Percentiles rank a stretch among this genome's conserved stretches.
phyloP scores from a whole-genome alignment of 2,113 vertebrate genomes.

The Coreoperca whiteheadi region DNA sequence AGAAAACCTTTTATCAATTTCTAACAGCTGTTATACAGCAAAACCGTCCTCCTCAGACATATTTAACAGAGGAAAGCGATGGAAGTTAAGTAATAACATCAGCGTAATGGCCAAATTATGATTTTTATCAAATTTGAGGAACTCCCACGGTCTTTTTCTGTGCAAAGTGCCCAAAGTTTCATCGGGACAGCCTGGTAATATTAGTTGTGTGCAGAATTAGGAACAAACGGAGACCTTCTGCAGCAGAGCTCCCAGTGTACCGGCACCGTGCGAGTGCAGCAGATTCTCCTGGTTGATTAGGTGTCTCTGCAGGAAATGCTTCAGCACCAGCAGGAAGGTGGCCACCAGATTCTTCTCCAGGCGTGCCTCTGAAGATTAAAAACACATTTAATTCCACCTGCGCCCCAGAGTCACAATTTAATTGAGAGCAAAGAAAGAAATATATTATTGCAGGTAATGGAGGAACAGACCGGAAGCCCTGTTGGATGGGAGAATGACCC shows the following conservation, averaged over 20 bases:
- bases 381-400: background rate
- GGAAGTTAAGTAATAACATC: background rate
- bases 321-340: constrained; percentile 94
- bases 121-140: background rate
- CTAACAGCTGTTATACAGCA: background rate
- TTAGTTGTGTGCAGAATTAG: background rate
- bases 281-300: constrained; percentile 95
- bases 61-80: background rate
- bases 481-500: constrained; percentile 90
- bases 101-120: background rate
- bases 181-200: background rate
- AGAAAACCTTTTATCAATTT: background rate
- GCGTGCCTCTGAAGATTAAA: constrained; percentile 88
- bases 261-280: constrained; percentile 90
- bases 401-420: background rate
- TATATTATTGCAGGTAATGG: background rate
- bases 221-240: constrained; percentile 87
- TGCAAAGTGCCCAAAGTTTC: background rate
- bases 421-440: background rate
- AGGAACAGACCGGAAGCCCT: constrained; percentile 90
- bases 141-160: background rate
- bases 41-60: background rate
- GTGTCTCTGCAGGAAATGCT: constrained; percentile 96
- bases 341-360: constrained; percentile 95
- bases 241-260: constrained; percentile 91